phyloP scores from a whole-genome alignment of 2,797 vertebrate genomes.

The Enteromius paludinosus region DNA sequence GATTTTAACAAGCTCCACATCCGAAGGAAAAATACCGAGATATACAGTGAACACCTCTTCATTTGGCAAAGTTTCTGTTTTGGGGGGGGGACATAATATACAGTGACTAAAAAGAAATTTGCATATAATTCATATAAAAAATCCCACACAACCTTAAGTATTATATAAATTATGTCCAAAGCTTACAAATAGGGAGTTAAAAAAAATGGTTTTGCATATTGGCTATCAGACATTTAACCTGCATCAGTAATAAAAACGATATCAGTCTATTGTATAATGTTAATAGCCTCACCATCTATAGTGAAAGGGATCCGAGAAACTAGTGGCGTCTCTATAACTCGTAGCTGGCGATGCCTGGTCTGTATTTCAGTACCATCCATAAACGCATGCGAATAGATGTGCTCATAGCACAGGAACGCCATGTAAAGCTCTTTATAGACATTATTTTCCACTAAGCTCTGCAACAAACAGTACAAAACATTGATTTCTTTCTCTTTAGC shows the following conservation, averaged over 20 bases:
- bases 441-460: conserved; percentile 69
- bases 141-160: background rate
- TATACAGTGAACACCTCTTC: conserved; percentile 72
- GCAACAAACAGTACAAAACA: conserved; percentile 1
- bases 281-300: conserved; percentile 58
- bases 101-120: background rate
- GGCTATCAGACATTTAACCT: background rate
- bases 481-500: background rate
- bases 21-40: conserved; percentile 76
- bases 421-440: conserved; percentile 65
- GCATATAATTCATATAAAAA: background rate
- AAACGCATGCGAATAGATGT: conserved; percentile 64
- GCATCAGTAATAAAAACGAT: background rate
- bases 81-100: background rate
- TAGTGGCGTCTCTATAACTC: conserved; percentile 61
- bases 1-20: conserved; percentile 74
- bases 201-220: background rate
- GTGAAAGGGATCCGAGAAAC: conserved; percentile 59
- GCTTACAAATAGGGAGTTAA: background rate
- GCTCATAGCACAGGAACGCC: conserved; percentile 67
- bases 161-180: background rate
- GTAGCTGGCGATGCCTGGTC: conserved; percentile 64
- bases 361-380: conserved; percentile 57
- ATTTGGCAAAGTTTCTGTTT: conserved; percentile 70
- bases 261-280: background rate